Conservation (phyloP, 2,113 vertebrate genomes). For the Megaleporinus macrocephalus region DNA sequence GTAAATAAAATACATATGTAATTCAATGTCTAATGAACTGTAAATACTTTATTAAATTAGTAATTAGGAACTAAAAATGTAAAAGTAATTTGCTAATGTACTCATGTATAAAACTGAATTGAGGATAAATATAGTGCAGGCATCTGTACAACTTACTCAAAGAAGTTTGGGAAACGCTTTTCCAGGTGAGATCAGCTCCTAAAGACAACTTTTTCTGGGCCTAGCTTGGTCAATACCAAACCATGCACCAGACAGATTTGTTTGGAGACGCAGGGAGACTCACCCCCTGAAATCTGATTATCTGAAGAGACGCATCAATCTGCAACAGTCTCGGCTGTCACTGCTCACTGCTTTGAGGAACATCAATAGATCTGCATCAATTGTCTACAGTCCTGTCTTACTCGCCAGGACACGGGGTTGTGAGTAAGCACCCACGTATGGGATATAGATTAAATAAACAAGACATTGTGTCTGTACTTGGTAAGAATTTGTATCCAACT, state of each 20-base stretch:
- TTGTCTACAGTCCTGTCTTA: background rate
- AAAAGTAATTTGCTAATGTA: too few species aligned
- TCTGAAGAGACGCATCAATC: background rate
- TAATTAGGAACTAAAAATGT: background rate
- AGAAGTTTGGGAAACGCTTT: constrained; percentile 1
- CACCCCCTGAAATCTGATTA: background rate
- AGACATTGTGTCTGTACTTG: background rate
- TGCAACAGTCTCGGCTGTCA: background rate
- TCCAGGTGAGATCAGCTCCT: too few species aligned
- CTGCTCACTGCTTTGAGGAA: background rate
- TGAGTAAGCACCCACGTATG: background rate
- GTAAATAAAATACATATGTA: too few species aligned
- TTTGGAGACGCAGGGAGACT: background rate
- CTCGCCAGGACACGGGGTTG: background rate
- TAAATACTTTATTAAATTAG: too few species aligned
- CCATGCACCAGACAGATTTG: background rate
- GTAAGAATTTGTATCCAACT: background rate
- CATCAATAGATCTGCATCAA: background rate
- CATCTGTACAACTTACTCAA: too few species aligned
- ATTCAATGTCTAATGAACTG: too few species aligned
- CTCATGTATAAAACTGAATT: background rate
- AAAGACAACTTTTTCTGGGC: background rate
- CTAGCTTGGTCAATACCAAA: background rate
- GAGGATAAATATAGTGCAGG: background rate
- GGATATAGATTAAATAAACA: background rate